Percentiles rank a stretch among this genome's conserved stretches.
These are phyloP conservation scores for Thymelicus lineola DNA, from an alignment of 2,888 invertebrate genomes.

Conservation along the genomic window DNA sequence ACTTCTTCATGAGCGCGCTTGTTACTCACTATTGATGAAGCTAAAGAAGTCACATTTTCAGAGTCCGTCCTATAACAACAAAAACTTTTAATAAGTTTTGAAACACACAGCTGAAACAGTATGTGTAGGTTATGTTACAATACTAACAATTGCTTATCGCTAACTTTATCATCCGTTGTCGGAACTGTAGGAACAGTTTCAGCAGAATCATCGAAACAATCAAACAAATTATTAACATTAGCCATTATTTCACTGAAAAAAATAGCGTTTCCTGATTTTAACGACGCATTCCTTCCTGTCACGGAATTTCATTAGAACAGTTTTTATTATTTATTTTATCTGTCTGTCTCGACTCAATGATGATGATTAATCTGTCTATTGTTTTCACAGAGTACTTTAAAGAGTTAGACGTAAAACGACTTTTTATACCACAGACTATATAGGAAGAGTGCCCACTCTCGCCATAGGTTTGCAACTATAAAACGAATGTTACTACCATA, in stretches of 20 bases:
- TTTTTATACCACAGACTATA: too few species aligned
- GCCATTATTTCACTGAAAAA: constrained; percentile 54
- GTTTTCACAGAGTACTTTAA: too few species aligned
- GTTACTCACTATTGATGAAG: constrained; percentile 47
- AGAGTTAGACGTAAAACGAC: too few species aligned
- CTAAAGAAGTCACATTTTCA: constrained; percentile 47
- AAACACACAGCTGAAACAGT: constrained; percentile 23
- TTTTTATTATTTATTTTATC: too few species aligned
- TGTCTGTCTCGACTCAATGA: too few species aligned
- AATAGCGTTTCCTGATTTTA: neutral
- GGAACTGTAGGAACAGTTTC: constrained; percentile 59
- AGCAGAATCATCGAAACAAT: constrained; percentile 71
- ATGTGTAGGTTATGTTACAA: constrained; percentile 56
- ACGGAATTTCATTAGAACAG: too few species aligned
- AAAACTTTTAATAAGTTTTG: neutral
- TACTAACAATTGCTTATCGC: constrained; percentile 60
- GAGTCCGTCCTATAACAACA: constrained; percentile 40
- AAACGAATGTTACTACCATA: too few species aligned
- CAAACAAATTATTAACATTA: constrained; percentile 69
- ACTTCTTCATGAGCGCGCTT: constrained; percentile 72
- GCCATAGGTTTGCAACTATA: too few species aligned
- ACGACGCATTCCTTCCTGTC: neutral
- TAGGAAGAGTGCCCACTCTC: too few species aligned
- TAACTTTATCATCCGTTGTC: constrained; percentile 58
- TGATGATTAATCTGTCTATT: too few species aligned